phyloP scores from a whole-genome alignment of 2,113 vertebrate species.

The Tapirus terrestris region DNA sequence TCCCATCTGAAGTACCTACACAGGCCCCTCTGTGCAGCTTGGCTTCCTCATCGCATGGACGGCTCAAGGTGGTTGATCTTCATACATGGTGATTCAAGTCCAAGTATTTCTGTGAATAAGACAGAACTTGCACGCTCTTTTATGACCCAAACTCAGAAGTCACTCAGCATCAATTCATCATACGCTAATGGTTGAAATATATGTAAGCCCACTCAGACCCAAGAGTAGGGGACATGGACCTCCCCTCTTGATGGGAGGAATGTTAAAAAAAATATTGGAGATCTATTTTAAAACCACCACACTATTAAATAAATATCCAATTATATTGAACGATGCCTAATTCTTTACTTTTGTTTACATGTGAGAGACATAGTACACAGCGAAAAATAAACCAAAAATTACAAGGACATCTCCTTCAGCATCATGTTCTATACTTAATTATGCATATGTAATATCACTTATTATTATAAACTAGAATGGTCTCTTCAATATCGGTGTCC shows the following conservation, averaged over 20 bases:
- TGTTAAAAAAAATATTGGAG: background rate
- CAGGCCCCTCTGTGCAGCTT: accelerated
- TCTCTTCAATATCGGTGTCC: background rate
- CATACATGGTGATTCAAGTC: background rate
- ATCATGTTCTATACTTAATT: background rate
- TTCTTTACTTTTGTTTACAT: background rate
- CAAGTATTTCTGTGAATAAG: background rate
- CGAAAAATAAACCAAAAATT: background rate
- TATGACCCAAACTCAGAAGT: background rate
- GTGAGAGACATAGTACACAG: background rate
- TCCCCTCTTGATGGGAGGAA: background rate
- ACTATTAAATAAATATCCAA: background rate
- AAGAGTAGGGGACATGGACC: accelerated
- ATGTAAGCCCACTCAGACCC: background rate
- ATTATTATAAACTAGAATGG: background rate
- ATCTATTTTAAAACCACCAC: background rate
- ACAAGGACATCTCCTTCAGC: background rate
- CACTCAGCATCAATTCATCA: background rate
- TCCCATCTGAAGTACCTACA: accelerated
- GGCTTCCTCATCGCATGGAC: background rate
- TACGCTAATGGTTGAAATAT: background rate
- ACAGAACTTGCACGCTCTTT: background rate
- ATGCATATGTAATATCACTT: background rate
- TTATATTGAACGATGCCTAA: background rate
- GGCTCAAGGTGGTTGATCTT: background rate